phyloP scores from a whole-genome alignment of 2,797 vertebrate species.

The Hozukius guyotensis region DNA sequence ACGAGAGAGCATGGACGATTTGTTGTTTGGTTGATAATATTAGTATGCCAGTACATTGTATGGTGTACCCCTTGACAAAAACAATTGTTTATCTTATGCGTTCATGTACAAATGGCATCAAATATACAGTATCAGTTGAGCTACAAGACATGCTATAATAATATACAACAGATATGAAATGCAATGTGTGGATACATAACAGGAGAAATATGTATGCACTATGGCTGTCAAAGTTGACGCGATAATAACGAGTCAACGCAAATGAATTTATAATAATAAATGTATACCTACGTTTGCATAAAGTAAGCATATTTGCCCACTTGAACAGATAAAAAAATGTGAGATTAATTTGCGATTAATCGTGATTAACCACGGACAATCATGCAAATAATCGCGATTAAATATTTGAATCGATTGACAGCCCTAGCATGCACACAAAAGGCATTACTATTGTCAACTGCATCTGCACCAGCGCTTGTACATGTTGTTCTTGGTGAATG shows the following conservation, averaged over 20 bases:
- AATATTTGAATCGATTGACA: too few relatives aligned
- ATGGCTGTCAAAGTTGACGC: fast-evolving
- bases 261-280: too few relatives aligned
- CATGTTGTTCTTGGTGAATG: neutral
- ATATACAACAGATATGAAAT: neutral
- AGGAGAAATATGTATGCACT: neutral
- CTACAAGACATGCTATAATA: neutral
- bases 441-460: neutral
- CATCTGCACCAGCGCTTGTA: neutral
- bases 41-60: neutral
- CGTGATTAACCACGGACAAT: fast-evolving
- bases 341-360: too few relatives aligned
- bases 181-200: neutral
- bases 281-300: too few relatives aligned
- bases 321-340: too few relatives aligned
- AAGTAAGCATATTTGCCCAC: too few relatives aligned
- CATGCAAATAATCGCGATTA: too few relatives aligned
- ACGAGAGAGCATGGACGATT: neutral
- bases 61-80: neutral
- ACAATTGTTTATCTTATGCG: neutral
- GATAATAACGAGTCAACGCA: fast-evolving
- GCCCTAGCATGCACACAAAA: neutral
- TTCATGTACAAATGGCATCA: neutral
- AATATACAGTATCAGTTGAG: neutral
- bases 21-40: neutral